phyloP scores from a whole-genome alignment of 2,797 vertebrate species.

The Muraenolepis orangiensis region DNA sequence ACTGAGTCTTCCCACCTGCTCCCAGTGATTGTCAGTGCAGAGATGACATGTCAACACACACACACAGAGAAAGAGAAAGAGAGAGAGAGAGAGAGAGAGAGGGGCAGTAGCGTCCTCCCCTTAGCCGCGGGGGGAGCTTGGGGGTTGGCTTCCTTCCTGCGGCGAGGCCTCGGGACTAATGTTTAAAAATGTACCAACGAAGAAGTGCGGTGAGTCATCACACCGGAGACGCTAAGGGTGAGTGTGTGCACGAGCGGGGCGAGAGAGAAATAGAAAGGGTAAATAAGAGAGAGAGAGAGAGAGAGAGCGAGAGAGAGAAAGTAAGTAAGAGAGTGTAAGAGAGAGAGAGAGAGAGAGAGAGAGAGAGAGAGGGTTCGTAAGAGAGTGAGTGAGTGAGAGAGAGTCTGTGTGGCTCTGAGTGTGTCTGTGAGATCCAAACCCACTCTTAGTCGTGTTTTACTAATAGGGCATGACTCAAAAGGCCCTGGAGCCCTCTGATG shows the following conservation, averaged over 20 bases:
- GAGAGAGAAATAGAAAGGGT: too few relatives aligned
- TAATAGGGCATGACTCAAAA: background rate
- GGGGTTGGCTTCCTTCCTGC: conserved; percentile 38
- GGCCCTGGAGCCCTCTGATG: background rate
- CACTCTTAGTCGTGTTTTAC: background rate
- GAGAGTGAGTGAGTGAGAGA: background rate
- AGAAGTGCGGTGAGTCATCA: conserved; percentile 32
- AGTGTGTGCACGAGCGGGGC: too few relatives aligned
- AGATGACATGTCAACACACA: too few relatives aligned
- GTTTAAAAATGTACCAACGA: conserved; percentile 34
- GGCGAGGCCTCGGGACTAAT: conserved; percentile 44
- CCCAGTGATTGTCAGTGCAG: too few relatives aligned
- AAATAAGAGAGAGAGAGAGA: too few relatives aligned
- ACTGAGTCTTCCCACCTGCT: too few relatives aligned
- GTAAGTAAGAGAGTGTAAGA: too few relatives aligned
- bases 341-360: background rate
- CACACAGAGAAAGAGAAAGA: too few relatives aligned
- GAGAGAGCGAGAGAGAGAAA: background rate
- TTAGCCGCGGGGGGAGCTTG: too few relatives aligned
- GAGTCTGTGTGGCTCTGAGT: background rate
- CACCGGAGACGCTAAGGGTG: conserved; percentile 39
- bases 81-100: too few relatives aligned
- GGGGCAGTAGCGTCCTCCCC: too few relatives aligned
- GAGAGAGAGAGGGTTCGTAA: too few relatives aligned
- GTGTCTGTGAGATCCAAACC: background rate